Percentiles rank a stretch among this genome's conserved stretches.
Conservation (phyloP, 1,140 invertebrate genomes). For the Drosophila burlai region DNA sequence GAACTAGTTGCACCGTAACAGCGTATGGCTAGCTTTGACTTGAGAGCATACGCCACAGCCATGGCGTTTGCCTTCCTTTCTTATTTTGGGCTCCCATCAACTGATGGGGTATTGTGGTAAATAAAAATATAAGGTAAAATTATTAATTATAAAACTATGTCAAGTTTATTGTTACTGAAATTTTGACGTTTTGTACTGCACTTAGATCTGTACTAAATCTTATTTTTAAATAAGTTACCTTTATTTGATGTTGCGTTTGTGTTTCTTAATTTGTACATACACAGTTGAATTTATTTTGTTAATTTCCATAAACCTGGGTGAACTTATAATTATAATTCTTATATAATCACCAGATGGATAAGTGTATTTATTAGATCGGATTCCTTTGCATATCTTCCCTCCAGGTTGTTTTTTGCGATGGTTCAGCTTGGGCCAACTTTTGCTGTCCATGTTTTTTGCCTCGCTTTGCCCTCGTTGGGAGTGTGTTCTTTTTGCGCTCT, state of each 20-base stretch:
- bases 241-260: no score
- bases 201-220: no score
- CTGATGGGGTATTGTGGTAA: not conserved
- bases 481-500: slow-evolving; percentile 45
- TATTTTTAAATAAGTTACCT: no score
- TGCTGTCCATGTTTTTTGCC: slow-evolving; percentile 55
- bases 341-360: no score
- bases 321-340: not conserved
- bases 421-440: slow-evolving; percentile 64
- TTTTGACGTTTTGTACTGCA: no score
- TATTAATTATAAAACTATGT: no score
- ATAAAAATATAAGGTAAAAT: no score
- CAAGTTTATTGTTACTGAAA: no score
- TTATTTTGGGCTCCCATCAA: slow-evolving; percentile 10
- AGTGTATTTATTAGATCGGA: slow-evolving; percentile 16
- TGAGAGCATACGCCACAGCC: slow-evolving; percentile 63
- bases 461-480: slow-evolving; percentile 29
- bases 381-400: not conserved
- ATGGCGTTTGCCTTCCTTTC: slow-evolving; percentile 52
- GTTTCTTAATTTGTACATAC: no score
- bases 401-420: slow-evolving; percentile 19
- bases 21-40: slow-evolving; percentile 72
- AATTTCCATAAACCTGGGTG: no score
- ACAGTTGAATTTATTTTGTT: no score
- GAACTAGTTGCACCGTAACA: slow-evolving; percentile 29